Evolutionary conservation across 2,797 vertebrate genomes (phyloP), one percentile per base, ranked within the genome.

Genomic region (Peromyscus melanophrys): DNA sequence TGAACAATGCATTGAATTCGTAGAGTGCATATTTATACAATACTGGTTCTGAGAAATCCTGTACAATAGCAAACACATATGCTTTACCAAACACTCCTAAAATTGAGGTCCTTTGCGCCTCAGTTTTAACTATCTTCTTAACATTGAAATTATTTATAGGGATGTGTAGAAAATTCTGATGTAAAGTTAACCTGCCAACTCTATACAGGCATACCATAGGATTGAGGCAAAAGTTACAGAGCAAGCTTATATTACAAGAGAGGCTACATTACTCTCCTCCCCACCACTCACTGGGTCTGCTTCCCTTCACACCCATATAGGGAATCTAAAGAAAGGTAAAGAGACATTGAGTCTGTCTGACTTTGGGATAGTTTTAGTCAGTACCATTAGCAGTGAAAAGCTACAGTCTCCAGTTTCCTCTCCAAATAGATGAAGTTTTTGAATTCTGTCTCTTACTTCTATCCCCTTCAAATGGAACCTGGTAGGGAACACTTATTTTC

Each of bases 371-470:
- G 34, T 67, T 92, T 92, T 34, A 94, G 49, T 61, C 59, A 65
- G 17, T 55, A 25, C 25, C 65, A 46, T 82, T 65, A 21, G 25
- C 40, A 80, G 1, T 69, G 37, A 73, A 86, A 87, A 57, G 43
- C 27, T 81, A 23, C 4, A 67, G 31, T 17, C 1, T 59, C 55
- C 19, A 83, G 5, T 61, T 89, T 77, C 17, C 37, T 84, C 43
- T 96, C 16, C 49, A 84, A 89, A 67, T n/a, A 75, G 43, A 43
- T 37, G 6, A 85, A 69, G 2, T 73, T 93, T 95, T 95, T 43
- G 14, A 78, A 76, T 77, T 95, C 84, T 29, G n/a, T 61, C 59
- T 69, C 80, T 83, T 52, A 81, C 29, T 7, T 86, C 25, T 63
- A n/a, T 43, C 37, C 43, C 59, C 12, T 57, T 77, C 52, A 82